Base-by-base conservation (phyloP, 2,888 invertebrate genomes). In the Steinernema hermaphroditum region DNA sequence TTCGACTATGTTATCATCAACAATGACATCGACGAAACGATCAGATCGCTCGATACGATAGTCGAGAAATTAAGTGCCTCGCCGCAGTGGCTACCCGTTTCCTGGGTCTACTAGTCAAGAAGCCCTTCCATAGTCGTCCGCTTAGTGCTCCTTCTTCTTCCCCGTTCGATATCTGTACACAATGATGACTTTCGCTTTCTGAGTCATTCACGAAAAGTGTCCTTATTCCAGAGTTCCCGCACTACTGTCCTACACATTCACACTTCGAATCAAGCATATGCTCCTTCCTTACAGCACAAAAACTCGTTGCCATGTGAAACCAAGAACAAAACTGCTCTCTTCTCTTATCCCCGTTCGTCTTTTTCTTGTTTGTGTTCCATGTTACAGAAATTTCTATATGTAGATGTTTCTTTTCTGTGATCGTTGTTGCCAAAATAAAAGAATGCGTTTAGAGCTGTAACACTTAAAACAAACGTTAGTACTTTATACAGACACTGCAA, bases 1-100 rank as follows among this genome's bases (percentile, higher is more conserved):
- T 98, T 98, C 90, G 98, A 99, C 89, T 90, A 96, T 88, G 94
- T 93, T 82, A 95, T 98, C 86, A 93, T 97, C 78, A 98, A 99
- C 91, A 97, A 96, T 90, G 97, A 99, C 89, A 98, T 98, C 78
- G 96, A 97, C 88, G 82, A 78, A 88, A 98, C 98, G 46, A 95
- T 98, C 85, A 91, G 92, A 57, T 92, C 93, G 78, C 90, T 98
- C 68, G 87, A 87, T 70, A 72, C 82, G 49, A 74, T 87, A 68
- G 85, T 85, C 44, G 86, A 87, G 77, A 87, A 87, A 75, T 78
- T 86, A 72, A 85, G 82, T 62, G 84, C 84, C 24, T 83, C 81
- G 78, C 83, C 85, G 41, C 87, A 86, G 78, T 86, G 86, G 86
- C 79, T 86, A 70, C 86, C 86, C n/a, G 85, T 86, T 41, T 82